These are phyloP conservation scores for Hippocampus mohnikei DNA, from an alignment of 2,113 vertebrate genomes.

Conservation along the genomic window DNA sequence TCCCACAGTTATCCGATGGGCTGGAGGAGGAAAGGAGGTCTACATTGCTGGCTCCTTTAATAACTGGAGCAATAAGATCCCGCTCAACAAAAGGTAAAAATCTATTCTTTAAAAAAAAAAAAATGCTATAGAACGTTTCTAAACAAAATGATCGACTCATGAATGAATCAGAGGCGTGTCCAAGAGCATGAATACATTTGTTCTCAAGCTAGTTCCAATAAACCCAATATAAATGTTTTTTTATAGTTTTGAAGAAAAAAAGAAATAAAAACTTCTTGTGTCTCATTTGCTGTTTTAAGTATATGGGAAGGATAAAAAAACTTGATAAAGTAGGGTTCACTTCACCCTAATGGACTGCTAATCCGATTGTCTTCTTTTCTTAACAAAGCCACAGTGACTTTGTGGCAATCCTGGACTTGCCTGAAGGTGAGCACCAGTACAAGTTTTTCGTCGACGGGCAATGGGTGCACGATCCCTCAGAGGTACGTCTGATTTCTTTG, in stretches of 20 bases:
- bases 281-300: too few species aligned
- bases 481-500: constrained; percentile 72
- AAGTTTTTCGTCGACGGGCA: constrained; percentile 99
- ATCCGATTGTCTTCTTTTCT: constrained; percentile 4
- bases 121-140: too few species aligned
- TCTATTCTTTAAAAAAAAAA: too few species aligned
- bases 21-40: constrained; percentile 91
- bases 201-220: too few species aligned
- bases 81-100: constrained; percentile 90
- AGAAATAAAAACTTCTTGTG: too few species aligned
- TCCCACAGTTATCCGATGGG: constrained; percentile 96
- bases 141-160: background rate
- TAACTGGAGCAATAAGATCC: constrained; percentile 94
- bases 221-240: too few species aligned
- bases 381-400: constrained; percentile 91
- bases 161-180: background rate
- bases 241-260: too few species aligned
- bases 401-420: constrained; percentile 93
- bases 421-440: constrained; percentile 96
- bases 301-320: too few species aligned
- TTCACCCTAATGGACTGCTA: background rate
- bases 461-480: constrained; percentile 92
- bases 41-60: constrained; percentile 96
- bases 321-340: background rate
- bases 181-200: too few species aligned